Evolutionary conservation across 2,113 vertebrate genomes (phyloP), one percentile per base, ranked within the genome.

Genomic region (Pachypanchax playfairii): DNA sequence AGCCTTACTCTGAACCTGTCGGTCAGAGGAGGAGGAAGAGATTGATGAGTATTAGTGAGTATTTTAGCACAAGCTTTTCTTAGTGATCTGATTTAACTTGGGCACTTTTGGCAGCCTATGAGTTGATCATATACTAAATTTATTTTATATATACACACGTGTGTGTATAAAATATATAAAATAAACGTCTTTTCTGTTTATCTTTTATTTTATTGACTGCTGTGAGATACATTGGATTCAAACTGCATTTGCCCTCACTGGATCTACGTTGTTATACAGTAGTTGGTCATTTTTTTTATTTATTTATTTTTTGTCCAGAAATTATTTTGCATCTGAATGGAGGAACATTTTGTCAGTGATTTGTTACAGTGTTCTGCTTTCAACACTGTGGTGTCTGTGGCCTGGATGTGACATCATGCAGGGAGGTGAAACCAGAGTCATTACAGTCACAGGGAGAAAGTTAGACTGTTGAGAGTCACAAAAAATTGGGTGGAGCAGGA

Each of bases 391-490:
- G 36, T 61, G 25, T 75, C 72, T 58, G 57, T 64, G 55, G 42
- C 70, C 61, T 48, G 48, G 61, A 72, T 79, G 77, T 86, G 78
- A 86, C 77, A 73, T 79, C 76, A 75, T 75, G 41, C 47, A 29
- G 59, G 71, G 70, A 70, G 77, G 62, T 82, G 62, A 80, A 82
- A 77, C 74, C 46, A 9, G 61, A 77, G 73, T 77, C 75, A 75
- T 77, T 83, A 78, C 73, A 59, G 54, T 76, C 67, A 46, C 53
- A 63, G 60, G 63, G 82, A 82, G 79, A 88, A 83, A 80, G 85
- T 81, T 66, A 49, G 63, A 70, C 69, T 28, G 64, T 64, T 67
- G 59, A 79, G 66, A 74, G 61, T 38, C 73, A 48, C 49, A 71
- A 71, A 83, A 75, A 21, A n/a, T 80, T 5, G 62, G 55, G 55